Evolutionary conservation across 2,113 vertebrate genomes (phyloP), one percentile per base, ranked within the genome.

Genomic region (Thunnus thynnus): DNA sequence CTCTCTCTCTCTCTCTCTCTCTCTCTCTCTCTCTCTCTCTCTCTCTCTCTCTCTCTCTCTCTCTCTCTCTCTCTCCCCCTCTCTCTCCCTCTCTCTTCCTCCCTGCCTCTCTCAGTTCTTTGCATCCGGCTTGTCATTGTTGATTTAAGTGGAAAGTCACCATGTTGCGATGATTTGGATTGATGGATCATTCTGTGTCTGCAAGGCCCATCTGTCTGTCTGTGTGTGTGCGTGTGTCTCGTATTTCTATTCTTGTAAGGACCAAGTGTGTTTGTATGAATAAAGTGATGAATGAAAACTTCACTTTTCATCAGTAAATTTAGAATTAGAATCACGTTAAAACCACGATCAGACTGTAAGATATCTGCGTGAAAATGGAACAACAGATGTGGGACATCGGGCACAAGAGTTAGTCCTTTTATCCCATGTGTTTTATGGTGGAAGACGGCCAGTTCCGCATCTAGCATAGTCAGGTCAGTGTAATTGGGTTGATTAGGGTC

Each of bases 71-170:
- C 27, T 68, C 25, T 1, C 17, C n/a, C n/a, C n/a, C n/a, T n/a
- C 25, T 1, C 17, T n/a, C 47, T 9, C 44, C 6, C 20, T 56
- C 69, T 17, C 5, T 13, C 27, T 63, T 30, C 36, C 10, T 13
- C 56, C 5, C 44, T 54, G 30, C 20, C 1, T 62, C 25, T 32
- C 48, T 50, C 13, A 36, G 1, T 30, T 74, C 50, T 54, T 17
- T 62, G 27, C 54, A 51, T 82, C 74, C 47, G 12, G 2, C 54
- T 2, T 48, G 65, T 82, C 36, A 44, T 69, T 78, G 62, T 85
- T 67, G 84, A 83, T 89, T 91, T 72, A 46, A 81, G 76, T 52
- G 82, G 71, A 89, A 83, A 84, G 76, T 72, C 75, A 73, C 62
- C 84, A 83, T 82, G 71, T 90, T 87, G 87, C 25, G 5, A 20